A percentile compares a stretch with the other conserved stretches of the same genome.
phyloP scores from a whole-genome alignment of 2,113 vertebrate species.

The Xerus inauris region DNA sequence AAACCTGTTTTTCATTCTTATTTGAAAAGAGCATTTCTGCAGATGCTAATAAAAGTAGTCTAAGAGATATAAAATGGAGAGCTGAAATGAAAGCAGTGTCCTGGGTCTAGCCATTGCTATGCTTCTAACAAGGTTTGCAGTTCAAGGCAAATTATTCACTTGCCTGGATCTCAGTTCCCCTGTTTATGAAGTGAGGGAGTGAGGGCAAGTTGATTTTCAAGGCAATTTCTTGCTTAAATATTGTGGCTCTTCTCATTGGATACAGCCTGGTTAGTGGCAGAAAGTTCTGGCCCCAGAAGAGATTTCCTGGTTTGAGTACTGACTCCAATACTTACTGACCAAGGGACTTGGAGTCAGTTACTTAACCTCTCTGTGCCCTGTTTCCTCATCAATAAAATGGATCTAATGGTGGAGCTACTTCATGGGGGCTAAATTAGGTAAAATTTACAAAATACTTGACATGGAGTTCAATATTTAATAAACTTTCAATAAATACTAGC shows the following conservation, averaged over 20 bases:
- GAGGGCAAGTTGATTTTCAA: neutral
- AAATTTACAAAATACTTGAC: neutral
- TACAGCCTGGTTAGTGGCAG: neutral
- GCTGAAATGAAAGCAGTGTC: neutral
- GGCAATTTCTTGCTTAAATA: neutral
- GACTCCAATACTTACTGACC: neutral
- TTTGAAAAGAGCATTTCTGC: neutral
- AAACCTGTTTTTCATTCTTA: neutral
- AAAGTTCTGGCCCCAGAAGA: neutral
- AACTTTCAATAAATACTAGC: conserved; percentile 5
- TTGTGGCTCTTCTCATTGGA: neutral
- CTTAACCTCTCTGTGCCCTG: neutral
- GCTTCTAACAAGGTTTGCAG: neutral
- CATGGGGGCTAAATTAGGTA: neutral
- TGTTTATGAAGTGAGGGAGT: neutral
- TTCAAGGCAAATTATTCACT: neutral
- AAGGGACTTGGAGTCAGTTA: neutral
- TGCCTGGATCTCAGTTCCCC: neutral
- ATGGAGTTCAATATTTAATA: neutral
- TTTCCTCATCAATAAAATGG: neutral
- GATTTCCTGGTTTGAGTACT: neutral
- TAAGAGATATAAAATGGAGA: neutral
- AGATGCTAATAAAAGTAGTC: neutral
- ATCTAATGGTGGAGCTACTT: neutral
- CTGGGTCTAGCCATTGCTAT: neutral